phyloP scores from a whole-genome alignment of 2,888 invertebrate genomes.

The Nomada ruficornis region DNA sequence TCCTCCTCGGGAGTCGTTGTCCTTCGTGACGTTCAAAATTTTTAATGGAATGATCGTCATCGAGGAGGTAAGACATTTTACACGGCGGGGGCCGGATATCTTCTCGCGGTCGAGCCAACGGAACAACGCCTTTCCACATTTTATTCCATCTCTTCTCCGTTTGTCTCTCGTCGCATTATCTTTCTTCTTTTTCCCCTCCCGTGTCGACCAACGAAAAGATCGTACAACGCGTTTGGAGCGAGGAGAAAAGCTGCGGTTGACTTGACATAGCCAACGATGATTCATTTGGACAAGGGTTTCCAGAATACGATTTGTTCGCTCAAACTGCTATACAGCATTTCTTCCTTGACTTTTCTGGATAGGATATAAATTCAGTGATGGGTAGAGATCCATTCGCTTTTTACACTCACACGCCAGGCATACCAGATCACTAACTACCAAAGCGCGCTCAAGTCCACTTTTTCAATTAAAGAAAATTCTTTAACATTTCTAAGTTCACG shows the following conservation, averaged over 20 bases:
- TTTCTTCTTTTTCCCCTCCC: slow-evolving; percentile 1
- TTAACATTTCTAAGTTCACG: no score
- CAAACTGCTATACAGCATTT: slow-evolving; percentile 6
- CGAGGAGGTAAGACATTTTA: slow-evolving; percentile 3
- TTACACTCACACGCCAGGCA: slow-evolving; percentile 70
- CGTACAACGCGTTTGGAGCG: slow-evolving; percentile 55
- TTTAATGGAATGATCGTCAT: slow-evolving; percentile 25
- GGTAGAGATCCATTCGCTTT: slow-evolving; percentile 71
- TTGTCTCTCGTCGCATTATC: not conserved
- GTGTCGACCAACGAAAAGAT: slow-evolving; percentile 46
- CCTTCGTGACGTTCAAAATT: not conserved
- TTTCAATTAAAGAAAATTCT: not conserved
- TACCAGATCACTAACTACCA: slow-evolving; percentile 61
- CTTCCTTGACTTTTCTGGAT: slow-evolving; percentile 18
- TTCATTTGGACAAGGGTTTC: slow-evolving; percentile 49
- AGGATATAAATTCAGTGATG: slow-evolving; percentile 66
- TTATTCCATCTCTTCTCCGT: not conserved
- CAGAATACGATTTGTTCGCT: slow-evolving; percentile 47
- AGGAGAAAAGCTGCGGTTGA: slow-evolving; percentile 48
- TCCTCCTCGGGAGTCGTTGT: not conserved
- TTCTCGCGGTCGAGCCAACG: slow-evolving; percentile 2
- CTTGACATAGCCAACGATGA: slow-evolving; percentile 58
- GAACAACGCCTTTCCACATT: not conserved
- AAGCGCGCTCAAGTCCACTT: slow-evolving; percentile 42
- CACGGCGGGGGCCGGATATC: slow-evolving; percentile 1